Percentiles rank a stretch among this genome's conserved stretches.
Evolutionary conservation across 2,797 vertebrate species (phyloP).

Genomic region (Champsocephalus gunnari): DNA sequence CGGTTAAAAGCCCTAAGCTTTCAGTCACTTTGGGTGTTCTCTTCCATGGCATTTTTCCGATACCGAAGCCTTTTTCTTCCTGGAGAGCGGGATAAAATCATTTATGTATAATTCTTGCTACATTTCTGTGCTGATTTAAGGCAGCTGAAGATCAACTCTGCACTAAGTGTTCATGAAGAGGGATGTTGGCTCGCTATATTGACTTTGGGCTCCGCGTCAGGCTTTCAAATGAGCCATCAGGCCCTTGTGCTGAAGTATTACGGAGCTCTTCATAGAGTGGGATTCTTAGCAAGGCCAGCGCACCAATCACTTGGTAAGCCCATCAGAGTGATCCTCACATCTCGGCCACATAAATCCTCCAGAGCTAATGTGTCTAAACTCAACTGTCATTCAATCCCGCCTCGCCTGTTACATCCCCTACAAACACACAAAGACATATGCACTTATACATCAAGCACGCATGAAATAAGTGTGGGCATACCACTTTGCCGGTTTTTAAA

Average conservation of each 20-base stretch:
- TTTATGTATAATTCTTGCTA: slow-evolving; percentile 18
- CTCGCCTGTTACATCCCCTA: slow-evolving; percentile 20
- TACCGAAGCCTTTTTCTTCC: slow-evolving; percentile 27
- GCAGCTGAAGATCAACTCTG: slow-evolving; percentile 54
- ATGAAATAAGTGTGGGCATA: slow-evolving; percentile 15
- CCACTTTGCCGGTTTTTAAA: too few relatives aligned
- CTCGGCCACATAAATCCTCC: slow-evolving; percentile 52
- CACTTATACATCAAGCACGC: background rate
- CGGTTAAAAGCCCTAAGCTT: slow-evolving; percentile 4
- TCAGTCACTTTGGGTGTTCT: background rate
- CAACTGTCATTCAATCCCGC: slow-evolving; percentile 39
- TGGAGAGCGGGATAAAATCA: background rate
- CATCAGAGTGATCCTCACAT: slow-evolving; percentile 56
- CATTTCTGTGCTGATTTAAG: slow-evolving; percentile 39
- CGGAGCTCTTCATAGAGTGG: slow-evolving; percentile 42
- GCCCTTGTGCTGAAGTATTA: slow-evolving; percentile 63
- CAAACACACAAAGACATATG: background rate
- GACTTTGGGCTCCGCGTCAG: slow-evolving; percentile 47
- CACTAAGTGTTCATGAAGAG: slow-evolving; percentile 61
- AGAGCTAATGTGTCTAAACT: slow-evolving; percentile 37
- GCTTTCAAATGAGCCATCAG: slow-evolving; percentile 68
- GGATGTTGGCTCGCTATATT: slow-evolving; percentile 46
- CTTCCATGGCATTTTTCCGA: background rate
- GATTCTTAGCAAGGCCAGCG: slow-evolving; percentile 58
- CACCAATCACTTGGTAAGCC: slow-evolving; percentile 65